Conservation (phyloP, 2,113 vertebrate genomes). For the Tragelaphus imberbis region DNA sequence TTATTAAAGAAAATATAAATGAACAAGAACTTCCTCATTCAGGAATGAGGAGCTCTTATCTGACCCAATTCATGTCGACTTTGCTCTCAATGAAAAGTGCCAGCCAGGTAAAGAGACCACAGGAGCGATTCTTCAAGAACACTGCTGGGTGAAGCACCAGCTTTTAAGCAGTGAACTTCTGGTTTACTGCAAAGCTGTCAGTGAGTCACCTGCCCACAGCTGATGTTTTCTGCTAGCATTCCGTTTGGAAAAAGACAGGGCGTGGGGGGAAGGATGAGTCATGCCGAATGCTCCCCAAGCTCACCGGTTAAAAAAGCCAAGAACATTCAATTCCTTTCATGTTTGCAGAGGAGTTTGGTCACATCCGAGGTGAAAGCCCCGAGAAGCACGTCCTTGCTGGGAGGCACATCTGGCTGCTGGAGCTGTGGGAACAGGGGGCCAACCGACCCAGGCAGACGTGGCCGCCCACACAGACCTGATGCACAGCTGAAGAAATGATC, state of each 20-base stretch:
- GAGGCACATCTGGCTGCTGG: not conserved
- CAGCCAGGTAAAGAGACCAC: not conserved
- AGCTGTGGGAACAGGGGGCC: not conserved
- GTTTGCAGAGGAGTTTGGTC: not conserved
- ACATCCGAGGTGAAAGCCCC: not conserved
- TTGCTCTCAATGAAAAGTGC: not conserved
- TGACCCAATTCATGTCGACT: not conserved
- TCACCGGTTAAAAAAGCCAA: not conserved
- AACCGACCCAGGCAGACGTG: not conserved
- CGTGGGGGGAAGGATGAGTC: not conserved
- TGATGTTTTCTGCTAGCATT: not conserved
- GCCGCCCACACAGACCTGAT: fast-evolving
- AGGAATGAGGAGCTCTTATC: not conserved
- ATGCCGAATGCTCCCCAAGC: not conserved
- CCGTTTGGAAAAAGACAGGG: not conserved
- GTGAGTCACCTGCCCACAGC: slow-evolving; percentile 22
- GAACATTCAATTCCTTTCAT: not conserved
- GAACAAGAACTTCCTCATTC: not conserved
- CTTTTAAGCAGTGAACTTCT: not conserved
- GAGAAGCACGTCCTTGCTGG: not conserved
- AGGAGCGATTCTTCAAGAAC: not conserved
- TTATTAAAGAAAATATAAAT: not conserved
- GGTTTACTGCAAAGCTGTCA: not conserved
- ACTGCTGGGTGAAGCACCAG: not conserved
- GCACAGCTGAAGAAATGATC: not conserved